Evolutionary conservation across 2,113 vertebrate genomes (phyloP).

Genomic region (Oreochromis niloticus): DNA sequence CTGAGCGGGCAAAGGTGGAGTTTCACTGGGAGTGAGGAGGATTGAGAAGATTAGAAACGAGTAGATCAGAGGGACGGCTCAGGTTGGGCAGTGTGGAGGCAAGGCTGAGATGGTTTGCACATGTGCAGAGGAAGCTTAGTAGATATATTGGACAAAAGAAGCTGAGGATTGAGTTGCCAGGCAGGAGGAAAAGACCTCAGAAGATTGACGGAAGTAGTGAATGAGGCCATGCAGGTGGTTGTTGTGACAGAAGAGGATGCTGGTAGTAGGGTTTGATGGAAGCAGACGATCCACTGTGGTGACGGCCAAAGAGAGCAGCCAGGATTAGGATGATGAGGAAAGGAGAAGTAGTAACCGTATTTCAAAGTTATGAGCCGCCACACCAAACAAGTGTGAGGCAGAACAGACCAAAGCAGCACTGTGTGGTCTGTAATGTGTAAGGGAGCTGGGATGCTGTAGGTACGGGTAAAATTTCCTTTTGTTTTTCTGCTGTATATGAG

Average conservation of each 20-base stretch:
- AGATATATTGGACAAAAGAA: background rate
- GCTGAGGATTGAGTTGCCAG: background rate
- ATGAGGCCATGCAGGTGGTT: too few species aligned
- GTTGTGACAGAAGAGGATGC: too few species aligned
- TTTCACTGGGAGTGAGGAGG: background rate
- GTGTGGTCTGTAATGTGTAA: background rate
- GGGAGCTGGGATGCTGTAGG: background rate
- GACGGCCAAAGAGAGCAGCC: too few species aligned
- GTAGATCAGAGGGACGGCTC: accelerated
- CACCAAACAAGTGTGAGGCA: background rate
- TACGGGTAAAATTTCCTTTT: accelerated
- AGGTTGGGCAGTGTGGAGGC: background rate
- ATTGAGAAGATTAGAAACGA: background rate
- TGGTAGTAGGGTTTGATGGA: too few species aligned
- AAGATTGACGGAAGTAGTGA: too few species aligned
- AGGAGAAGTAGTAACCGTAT: background rate
- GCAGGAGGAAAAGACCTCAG: background rate
- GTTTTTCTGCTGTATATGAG: background rate
- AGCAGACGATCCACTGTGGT: too few species aligned
- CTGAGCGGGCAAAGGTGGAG: background rate
- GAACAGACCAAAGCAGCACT: background rate
- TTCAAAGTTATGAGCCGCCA: background rate
- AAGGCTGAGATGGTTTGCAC: background rate
- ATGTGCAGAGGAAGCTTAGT: background rate
- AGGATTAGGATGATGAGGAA: background rate